Evolutionary conservation across 2,888 invertebrate species (phyloP).

Genomic region (Loripinus fragilis): DNA sequence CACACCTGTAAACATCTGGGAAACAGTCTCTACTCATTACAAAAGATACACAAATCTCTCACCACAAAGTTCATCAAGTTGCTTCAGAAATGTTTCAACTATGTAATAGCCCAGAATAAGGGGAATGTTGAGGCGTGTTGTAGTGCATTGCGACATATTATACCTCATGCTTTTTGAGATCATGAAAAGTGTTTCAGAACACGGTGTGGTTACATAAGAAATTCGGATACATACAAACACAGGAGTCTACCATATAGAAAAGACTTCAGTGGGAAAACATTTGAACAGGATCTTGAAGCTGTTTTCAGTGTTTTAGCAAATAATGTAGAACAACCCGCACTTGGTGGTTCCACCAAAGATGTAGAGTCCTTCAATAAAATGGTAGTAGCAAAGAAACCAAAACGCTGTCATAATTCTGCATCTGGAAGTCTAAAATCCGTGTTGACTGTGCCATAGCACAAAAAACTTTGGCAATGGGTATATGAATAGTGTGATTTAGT

Average conservation of each 20-base stretch:
- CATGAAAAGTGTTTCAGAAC: slow-evolving; percentile 9
- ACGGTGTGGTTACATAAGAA: slow-evolving; percentile 22
- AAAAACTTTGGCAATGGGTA: slow-evolving; percentile 34
- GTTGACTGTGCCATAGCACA: slow-evolving; percentile 41
- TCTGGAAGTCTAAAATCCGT: slow-evolving; percentile 24
- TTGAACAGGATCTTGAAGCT: slow-evolving; percentile 23
- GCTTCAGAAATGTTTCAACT: slow-evolving; percentile 48
- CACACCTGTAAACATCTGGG: slow-evolving; percentile 50
- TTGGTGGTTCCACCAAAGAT: slow-evolving; percentile 48
- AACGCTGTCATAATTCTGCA: slow-evolving; percentile 39
- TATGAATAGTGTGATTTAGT: slow-evolving; percentile 15
- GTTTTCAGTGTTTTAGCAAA: slow-evolving; percentile 25
- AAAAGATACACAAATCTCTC: slow-evolving; percentile 47
- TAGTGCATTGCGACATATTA: slow-evolving; percentile 19
- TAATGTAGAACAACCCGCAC: slow-evolving; percentile 41
- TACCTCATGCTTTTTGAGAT: slow-evolving; percentile 35
- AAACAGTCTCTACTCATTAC: slow-evolving; percentile 39
- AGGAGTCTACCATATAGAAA: slow-evolving; percentile 29
- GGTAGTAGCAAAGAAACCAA: no score
- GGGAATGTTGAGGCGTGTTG: slow-evolving; percentile 20
- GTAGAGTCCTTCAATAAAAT: slow-evolving; percentile 52
- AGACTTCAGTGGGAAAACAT: slow-evolving; percentile 23
- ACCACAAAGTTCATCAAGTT: slow-evolving; percentile 35
- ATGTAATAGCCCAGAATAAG: slow-evolving; percentile 45
- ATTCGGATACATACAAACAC: slow-evolving; percentile 25